Evolutionary conservation across 2,797 vertebrate genomes (phyloP).

Genomic region (Neopelma chrysocephalum): DNA sequence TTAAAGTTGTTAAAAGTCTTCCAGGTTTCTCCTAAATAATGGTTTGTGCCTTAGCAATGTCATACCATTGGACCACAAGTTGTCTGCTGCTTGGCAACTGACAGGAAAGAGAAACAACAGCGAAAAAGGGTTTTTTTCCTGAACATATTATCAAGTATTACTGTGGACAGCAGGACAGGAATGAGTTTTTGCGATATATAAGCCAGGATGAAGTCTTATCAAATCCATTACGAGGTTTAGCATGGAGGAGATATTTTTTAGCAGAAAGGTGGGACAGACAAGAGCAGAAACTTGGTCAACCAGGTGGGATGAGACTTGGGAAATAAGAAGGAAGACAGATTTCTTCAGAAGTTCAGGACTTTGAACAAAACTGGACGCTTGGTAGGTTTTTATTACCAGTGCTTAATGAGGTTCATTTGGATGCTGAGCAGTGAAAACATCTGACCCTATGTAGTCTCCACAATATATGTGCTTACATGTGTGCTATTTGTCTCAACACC

Average conservation of each 20-base stretch:
- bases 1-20: neutral
- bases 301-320: neutral
- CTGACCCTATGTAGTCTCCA: neutral
- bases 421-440: neutral
- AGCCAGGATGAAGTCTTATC: neutral
- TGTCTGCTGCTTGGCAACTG: neutral
- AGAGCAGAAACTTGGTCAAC: neutral
- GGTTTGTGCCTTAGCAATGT: neutral
- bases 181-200: neutral
- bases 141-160: neutral
- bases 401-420: neutral
- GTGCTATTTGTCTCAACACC: conserved; percentile 21
- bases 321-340: neutral
- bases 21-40: neutral
- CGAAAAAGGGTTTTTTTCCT: neutral
- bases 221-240: neutral
- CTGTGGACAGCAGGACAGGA: neutral
- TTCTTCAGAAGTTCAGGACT: neutral
- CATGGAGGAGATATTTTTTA: neutral
- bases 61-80: neutral
- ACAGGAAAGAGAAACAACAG: neutral
- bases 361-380: neutral
- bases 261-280: neutral
- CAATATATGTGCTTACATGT: neutral
- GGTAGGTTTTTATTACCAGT: neutral